Conservation (phyloP, 23 tunicate species). For the Trididemnum clinides region DNA sequence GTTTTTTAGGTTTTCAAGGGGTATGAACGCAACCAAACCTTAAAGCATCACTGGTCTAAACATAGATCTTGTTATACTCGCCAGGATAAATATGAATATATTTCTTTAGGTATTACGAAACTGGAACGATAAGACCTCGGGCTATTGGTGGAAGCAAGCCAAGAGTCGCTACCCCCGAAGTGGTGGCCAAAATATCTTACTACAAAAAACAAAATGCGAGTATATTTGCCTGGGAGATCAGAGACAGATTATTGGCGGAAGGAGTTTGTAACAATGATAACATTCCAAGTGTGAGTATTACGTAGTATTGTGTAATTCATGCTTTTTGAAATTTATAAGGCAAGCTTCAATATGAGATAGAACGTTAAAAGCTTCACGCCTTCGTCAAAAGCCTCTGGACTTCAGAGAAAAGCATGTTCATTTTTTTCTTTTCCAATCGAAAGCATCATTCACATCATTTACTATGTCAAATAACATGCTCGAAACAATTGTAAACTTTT, state of each 20-base stretch:
- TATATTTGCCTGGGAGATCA: slow-evolving; percentile 98
- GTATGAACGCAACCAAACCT: too few relatives aligned
- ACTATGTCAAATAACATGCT: neutral
- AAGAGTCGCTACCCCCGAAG: slow-evolving; percentile 97
- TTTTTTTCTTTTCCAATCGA: neutral
- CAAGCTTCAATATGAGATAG: too few relatives aligned
- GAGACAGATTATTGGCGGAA: slow-evolving; percentile 80
- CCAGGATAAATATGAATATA: too few relatives aligned
- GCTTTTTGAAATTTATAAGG: too few relatives aligned
- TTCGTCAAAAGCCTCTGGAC: too few relatives aligned
- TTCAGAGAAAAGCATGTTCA: neutral
- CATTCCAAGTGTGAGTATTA: slow-evolving; percentile 90
- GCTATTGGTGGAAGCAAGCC: slow-evolving; percentile 99
- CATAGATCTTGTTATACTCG: too few relatives aligned
- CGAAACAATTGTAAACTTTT: neutral
- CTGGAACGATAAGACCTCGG: slow-evolving; percentile 95
- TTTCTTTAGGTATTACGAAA: slow-evolving; percentile 92
- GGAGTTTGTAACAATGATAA: slow-evolving; percentile 74
- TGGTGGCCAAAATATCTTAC: slow-evolving; percentile 72
- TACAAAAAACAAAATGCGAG: slow-evolving; percentile 93
- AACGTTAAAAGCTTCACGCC: too few relatives aligned
- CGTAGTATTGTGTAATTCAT: too few relatives aligned
- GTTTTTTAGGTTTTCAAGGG: too few relatives aligned
- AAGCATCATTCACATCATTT: neutral
- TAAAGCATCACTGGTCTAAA: too few relatives aligned